Evolutionary conservation across 2,888 invertebrate genomes (phyloP).

Genomic region (Aphodius sticticus): DNA sequence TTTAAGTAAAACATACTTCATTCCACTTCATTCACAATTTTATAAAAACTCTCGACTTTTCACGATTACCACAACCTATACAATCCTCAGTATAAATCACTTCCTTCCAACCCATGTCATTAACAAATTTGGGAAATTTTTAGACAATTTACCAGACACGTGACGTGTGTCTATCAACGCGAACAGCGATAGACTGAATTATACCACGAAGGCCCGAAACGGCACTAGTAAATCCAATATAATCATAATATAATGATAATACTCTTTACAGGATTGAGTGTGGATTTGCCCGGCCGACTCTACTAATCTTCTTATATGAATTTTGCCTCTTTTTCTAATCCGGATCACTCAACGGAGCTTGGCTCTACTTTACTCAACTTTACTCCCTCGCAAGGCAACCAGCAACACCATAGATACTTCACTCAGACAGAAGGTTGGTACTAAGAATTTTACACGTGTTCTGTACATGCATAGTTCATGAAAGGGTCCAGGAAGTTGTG

Average conservation of each 20-base stretch:
- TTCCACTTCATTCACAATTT: too few relatives aligned
- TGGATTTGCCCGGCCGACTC: conserved; percentile 56
- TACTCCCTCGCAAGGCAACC: background rate
- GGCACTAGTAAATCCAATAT: conserved; percentile 61
- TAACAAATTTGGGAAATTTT: background rate
- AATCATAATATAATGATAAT: conserved; percentile 63
- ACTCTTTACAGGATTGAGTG: conserved; percentile 60
- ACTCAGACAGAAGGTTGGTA: background rate
- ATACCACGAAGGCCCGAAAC: conserved; percentile 49
- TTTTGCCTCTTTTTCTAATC: conserved; percentile 61
- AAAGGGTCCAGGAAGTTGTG: background rate
- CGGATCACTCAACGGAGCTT: conserved; percentile 38
- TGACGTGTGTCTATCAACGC: conserved; percentile 18
- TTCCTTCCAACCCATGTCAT: background rate
- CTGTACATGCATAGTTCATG: background rate
- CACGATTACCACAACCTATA: too few relatives aligned
- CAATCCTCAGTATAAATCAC: too few relatives aligned
- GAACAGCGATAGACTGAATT: conserved; percentile 27
- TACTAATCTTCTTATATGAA: conserved; percentile 62
- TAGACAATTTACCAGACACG: background rate
- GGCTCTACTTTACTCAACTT: conserved; percentile 19
- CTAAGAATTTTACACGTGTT: conserved; percentile 12
- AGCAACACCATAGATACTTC: background rate
- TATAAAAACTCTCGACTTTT: too few relatives aligned
- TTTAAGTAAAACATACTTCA: too few relatives aligned